A percentile compares a stretch with the other conserved stretches of the same genome.
These are phyloP conservation scores for Harlomillsia oculata DNA, from an alignment of 1,140 invertebrate species.

Conservation along the genomic window DNA sequence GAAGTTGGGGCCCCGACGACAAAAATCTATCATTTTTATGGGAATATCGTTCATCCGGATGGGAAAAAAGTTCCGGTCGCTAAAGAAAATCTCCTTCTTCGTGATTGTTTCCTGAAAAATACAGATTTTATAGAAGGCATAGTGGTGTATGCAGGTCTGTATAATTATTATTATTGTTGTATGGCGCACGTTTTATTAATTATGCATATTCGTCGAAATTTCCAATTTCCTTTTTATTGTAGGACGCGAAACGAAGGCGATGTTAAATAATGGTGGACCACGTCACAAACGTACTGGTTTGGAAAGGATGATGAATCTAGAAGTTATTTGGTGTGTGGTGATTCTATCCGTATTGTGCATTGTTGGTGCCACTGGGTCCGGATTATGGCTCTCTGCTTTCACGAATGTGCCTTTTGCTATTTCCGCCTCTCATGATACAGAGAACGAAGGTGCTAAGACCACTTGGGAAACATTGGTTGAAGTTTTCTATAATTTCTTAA, in stretches of 20 bases:
- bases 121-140: constrained; percentile 89
- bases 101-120: constrained; percentile 91
- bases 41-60: constrained; percentile 71
- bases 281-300: constrained; percentile 87
- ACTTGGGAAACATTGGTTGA: constrained; percentile 47
- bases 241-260: constrained; percentile 95
- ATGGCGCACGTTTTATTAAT: background rate
- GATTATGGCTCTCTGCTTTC: constrained; percentile 64
- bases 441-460: constrained; percentile 39
- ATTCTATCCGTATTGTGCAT: constrained; percentile 83
- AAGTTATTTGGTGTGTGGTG: constrained; percentile 93
- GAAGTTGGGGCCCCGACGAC: constrained; percentile 89
- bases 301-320: constrained; percentile 87
- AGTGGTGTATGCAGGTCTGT: constrained; percentile 83
- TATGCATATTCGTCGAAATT: background rate
- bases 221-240: constrained; percentile 27
- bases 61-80: constrained; percentile 70
- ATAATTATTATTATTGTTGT: constrained; percentile 1
- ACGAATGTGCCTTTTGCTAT: constrained; percentile 59
- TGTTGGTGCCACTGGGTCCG: constrained; percentile 78
- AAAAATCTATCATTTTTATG: constrained; percentile 90
- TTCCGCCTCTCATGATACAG: constrained; percentile 41
- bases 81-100: constrained; percentile 84
- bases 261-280: constrained; percentile 93
- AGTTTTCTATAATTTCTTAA: constrained; percentile 84